Conservation (phyloP, 2,888 invertebrate species). For the Zeuzera pyrina region DNA sequence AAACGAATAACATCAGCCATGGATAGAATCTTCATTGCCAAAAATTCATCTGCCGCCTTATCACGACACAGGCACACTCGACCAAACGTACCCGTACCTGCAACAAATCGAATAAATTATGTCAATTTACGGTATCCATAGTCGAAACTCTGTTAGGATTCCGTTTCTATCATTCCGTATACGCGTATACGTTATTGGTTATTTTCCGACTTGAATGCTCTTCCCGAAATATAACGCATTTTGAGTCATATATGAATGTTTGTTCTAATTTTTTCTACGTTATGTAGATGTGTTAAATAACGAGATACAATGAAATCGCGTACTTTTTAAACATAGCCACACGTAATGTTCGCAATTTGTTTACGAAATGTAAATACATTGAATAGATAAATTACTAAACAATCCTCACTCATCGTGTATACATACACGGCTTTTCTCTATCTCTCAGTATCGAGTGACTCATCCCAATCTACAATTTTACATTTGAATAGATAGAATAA, state of each 20-base stretch:
- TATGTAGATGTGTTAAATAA: too few relatives aligned
- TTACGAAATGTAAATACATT: conserved; percentile 18
- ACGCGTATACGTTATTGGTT: too few relatives aligned
- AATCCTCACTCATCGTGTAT: conserved; percentile 17
- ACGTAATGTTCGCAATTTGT: conserved; percentile 1
- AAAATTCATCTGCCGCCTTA: conserved; percentile 84
- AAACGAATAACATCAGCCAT: conserved; percentile 94
- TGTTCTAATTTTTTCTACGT: too few relatives aligned
- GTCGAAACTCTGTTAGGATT: too few relatives aligned
- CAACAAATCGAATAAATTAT: too few relatives aligned
- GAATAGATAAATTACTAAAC: conserved; percentile 25
- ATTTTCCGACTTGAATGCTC: too few relatives aligned
- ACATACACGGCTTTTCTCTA: conserved; percentile 21
- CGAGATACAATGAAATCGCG: too few relatives aligned
- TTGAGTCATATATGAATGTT: too few relatives aligned
- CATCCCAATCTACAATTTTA: conserved; percentile 13
- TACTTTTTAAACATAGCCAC: not conserved
- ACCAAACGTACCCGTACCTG: conserved; percentile 97
- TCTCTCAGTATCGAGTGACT: conserved; percentile 22
- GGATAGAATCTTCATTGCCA: conserved; percentile 95
- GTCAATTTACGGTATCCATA: too few relatives aligned
- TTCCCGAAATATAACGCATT: too few relatives aligned
- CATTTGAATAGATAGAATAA: too few relatives aligned
- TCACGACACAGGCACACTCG: conserved; percentile 93
- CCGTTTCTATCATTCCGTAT: too few relatives aligned